These are phyloP conservation scores for Ophion costatus DNA, from an alignment of 2,888 invertebrate genomes.

Conservation along the genomic window DNA sequence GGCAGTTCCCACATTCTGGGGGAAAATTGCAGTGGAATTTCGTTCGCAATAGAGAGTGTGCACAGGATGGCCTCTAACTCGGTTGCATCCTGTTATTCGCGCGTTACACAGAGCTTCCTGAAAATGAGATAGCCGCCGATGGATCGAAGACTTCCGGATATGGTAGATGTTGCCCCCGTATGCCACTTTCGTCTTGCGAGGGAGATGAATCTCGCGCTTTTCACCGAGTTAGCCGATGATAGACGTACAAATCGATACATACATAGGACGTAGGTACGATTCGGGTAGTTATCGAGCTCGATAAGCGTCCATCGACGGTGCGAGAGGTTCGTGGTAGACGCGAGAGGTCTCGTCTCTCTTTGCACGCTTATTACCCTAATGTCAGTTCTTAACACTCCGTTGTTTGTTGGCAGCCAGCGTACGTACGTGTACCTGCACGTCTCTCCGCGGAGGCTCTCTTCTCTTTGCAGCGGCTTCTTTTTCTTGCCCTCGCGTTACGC, in stretches of 20 bases:
- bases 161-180: slow-evolving; percentile 6
- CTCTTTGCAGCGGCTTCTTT: not conserved
- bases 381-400: slow-evolving; percentile 82
- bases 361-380: slow-evolving; percentile 83
- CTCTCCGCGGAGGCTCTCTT: slow-evolving; percentile 21
- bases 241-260: slow-evolving; percentile 3
- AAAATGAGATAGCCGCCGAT: slow-evolving; percentile 64
- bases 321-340: not conserved
- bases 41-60: slow-evolving; percentile 63
- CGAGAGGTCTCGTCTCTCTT: slow-evolving; percentile 68
- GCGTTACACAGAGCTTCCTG: slow-evolving; percentile 58
- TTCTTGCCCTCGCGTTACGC: not conserved
- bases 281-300: slow-evolving; percentile 16
- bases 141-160: slow-evolving; percentile 9
- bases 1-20: slow-evolving; percentile 69
- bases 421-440: slow-evolving; percentile 54
- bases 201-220: slow-evolving; percentile 16
- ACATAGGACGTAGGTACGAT: not conserved
- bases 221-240: not conserved
- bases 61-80: slow-evolving; percentile 26
- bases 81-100: slow-evolving; percentile 73
- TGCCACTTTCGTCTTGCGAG: slow-evolving; percentile 28
- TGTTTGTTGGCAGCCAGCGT: slow-evolving; percentile 77
- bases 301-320: slow-evolving; percentile 58
- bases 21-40: slow-evolving; percentile 70